A percentile compares a stretch with the other conserved stretches of the same genome.
phyloP scores from a whole-genome alignment of 2,888 invertebrate species.

The Ichneumon xanthorius region DNA sequence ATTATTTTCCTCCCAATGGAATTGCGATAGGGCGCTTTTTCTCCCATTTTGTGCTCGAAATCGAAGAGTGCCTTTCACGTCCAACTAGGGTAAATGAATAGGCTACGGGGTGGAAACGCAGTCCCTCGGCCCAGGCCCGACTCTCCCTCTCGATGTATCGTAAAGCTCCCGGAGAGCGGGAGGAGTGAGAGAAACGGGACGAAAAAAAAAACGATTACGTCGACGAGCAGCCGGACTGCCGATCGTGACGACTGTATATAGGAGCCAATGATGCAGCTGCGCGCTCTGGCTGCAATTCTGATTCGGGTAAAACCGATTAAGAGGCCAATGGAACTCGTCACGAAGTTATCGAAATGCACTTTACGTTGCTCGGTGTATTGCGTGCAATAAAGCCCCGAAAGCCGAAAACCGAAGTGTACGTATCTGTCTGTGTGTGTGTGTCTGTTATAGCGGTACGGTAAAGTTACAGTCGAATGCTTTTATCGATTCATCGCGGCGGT shows the following conservation, averaged over 20 bases:
- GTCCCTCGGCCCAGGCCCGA: conserved; percentile 30
- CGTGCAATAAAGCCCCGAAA: conserved; percentile 55
- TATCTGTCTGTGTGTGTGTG: neutral
- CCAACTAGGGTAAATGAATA: conserved; percentile 52
- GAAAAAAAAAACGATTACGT: conserved; percentile 52
- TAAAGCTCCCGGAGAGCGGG: conserved; percentile 19
- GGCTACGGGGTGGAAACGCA: conserved; percentile 39
- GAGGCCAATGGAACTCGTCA: conserved; percentile 78
- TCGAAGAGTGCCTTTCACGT: conserved; percentile 49
- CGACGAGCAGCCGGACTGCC: conserved; percentile 38
- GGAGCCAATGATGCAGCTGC: conserved; percentile 58
- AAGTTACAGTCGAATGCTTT: conserved; percentile 8
- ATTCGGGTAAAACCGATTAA: conserved; percentile 79
- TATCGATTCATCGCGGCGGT: conserved; percentile 24
- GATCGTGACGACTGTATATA: conserved; percentile 40
- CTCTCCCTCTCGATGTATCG: conserved; percentile 35
- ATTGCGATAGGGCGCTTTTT: conserved; percentile 43
- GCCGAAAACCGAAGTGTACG: conserved; percentile 7
- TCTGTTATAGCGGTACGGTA: neutral
- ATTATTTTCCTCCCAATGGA: conserved; percentile 45
- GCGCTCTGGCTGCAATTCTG: conserved; percentile 74
- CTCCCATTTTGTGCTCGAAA: conserved; percentile 46
- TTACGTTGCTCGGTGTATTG: conserved; percentile 67
- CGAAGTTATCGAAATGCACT: conserved; percentile 80
- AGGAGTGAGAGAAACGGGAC: conserved; percentile 13